Percentiles rank a stretch among this genome's conserved stretches.
These are phyloP conservation scores for Laticauda laticaudata DNA, from an alignment of 2,113 vertebrate genomes.

Conservation along the genomic window DNA sequence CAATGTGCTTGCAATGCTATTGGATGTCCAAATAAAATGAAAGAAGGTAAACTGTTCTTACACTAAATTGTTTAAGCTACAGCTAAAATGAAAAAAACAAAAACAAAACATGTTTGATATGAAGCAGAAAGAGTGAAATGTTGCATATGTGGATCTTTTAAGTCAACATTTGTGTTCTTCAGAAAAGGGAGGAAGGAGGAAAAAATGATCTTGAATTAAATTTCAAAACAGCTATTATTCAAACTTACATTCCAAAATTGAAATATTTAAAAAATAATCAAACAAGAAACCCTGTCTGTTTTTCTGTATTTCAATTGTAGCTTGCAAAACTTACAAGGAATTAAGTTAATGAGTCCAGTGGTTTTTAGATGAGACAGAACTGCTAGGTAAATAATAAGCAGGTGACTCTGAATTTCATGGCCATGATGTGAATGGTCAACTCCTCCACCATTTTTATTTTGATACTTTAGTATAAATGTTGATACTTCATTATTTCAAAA, in stretches of 20 bases:
- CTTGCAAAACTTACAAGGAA: not conserved
- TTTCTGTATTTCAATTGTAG: not conserved
- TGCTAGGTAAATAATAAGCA: no score
- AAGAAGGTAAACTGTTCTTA: slow-evolving; percentile 23
- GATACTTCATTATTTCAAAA: no score
- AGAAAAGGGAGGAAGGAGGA: not conserved
- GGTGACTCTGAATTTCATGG: no score
- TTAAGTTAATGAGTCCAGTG: not conserved
- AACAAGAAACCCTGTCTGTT: not conserved
- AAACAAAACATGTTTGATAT: not conserved
- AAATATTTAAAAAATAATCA: not conserved
- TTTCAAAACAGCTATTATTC: not conserved
- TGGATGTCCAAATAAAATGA: slow-evolving; percentile 29
- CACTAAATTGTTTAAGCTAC: slow-evolving; percentile 4
- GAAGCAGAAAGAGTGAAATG: not conserved
- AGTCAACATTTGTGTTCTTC: not conserved
- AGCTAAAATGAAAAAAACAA: slow-evolving; percentile 15
- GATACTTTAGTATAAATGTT: no score
- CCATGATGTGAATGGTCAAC: no score
- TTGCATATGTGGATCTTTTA: not conserved
- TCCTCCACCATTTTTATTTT: no score
- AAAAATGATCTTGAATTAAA: not conserved
- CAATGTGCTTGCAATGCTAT: not conserved
- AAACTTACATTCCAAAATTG: not conserved
- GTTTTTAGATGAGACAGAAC: no score